phyloP scores from a whole-genome alignment of 2,888 invertebrate species.

The Neoaliturus tenellus region DNA sequence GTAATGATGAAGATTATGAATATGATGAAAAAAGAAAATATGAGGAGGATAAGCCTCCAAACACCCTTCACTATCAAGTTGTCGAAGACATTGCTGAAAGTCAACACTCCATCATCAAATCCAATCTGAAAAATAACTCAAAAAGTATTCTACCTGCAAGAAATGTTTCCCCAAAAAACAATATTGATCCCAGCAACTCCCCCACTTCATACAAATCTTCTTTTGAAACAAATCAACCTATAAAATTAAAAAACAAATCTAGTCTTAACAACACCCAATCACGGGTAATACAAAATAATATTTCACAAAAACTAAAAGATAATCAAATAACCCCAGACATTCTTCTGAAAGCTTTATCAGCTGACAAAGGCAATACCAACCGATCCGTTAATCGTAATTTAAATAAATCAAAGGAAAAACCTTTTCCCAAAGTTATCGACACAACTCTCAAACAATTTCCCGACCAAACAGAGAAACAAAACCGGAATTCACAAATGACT shows the following conservation, averaged over 20 bases:
- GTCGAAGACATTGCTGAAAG: constrained; percentile 59
- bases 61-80: constrained; percentile 56
- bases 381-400: not conserved
- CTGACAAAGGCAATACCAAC: not conserved
- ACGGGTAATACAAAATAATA: not conserved
- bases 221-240: not conserved
- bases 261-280: not conserved
- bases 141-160: not conserved
- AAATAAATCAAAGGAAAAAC: not conserved
- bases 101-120: constrained; percentile 40
- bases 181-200: not conserved
- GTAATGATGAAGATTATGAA: constrained; percentile 53
- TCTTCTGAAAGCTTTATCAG: constrained; percentile 13
- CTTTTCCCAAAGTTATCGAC: not conserved
- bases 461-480: not conserved
- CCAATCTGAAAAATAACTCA: constrained; percentile 21
- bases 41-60: constrained; percentile 71
- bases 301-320: not conserved
- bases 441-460: not conserved
- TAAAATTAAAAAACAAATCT: not conserved
- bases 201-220: not conserved
- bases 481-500: constrained; percentile 28
- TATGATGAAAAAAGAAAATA: constrained; percentile 70
- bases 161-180: not conserved
- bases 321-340: not conserved